Base-by-base conservation (phyloP, 2,888 invertebrate species). In the Nomada fabriciana region DNA sequence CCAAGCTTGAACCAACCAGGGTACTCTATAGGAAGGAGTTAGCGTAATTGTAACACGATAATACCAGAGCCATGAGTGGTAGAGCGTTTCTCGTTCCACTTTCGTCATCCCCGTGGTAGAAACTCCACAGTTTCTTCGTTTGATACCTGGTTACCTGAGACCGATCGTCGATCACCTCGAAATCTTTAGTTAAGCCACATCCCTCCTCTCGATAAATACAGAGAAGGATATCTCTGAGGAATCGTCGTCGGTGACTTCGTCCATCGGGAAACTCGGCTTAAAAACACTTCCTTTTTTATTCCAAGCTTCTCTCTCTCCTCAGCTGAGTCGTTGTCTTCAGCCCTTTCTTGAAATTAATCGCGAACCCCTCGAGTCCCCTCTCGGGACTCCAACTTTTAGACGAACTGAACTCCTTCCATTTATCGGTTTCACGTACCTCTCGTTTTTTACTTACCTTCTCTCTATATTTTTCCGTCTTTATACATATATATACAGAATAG, bases 301-400 rank as follows among this genome's bases (percentile, higher is more conserved):
- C 55, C 18, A 11, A 63, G 25, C 42, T 18, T 20, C 42, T 47
- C 65, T 25, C 63, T 47, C 23, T 18, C 60, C 50, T 65, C 23
- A 50, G 43, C 70, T 43, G 61, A 68, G 59, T 71, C 82, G 67
- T 68, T 82, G 72, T 80, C 76, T 64, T 81, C 72, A 68, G 29
- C 42, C 55, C 82, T 74, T 73, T 60, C 76, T 72, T 60, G 59
- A 78, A 83, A 83, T 83, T 83, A 83, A 83, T 83, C 70, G 83
- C 74, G 74, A 74, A 68, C 63, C 42, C 53, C 71, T 69, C n/a
- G 25, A 71, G 77, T 63, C 29, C 69, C 5, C 61, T 43, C 55
- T 25, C 23, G 50, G 65, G 60, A 68, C 50, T 25, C 55, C 61
- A 82, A 82, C 76, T 83, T 77, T 57, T 36, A 36, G 42, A 43